Percentiles rank a stretch among this genome's conserved stretches.
These are phyloP conservation scores for Drosophila littoralis DNA, from an alignment of 1,140 invertebrate species.

Conservation along the genomic window DNA sequence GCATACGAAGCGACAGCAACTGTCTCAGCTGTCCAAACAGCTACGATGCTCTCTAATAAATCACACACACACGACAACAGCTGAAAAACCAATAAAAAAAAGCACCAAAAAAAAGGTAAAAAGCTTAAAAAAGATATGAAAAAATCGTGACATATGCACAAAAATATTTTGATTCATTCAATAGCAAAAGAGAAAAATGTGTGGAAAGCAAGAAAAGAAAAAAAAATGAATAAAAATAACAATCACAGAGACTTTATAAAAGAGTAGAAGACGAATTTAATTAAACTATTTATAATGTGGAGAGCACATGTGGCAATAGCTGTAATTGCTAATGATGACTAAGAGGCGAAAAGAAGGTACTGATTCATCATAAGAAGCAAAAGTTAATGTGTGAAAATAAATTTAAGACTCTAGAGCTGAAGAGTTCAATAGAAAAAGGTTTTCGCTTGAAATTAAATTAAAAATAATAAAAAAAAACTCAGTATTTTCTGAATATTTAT, in stretches of 20 bases:
- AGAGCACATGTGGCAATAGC: conserved; percentile 2
- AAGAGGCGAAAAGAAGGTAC: not conserved
- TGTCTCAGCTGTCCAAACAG: conserved; percentile 46
- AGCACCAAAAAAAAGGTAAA: not conserved
- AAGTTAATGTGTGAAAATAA: not conserved
- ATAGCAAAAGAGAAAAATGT: conserved; percentile 4
- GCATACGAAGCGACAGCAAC: conserved; percentile 12
- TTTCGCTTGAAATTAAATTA: too few relatives aligned
- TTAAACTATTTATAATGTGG: conserved; percentile 17
- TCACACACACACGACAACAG: not conserved
- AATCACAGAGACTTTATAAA: conserved; percentile 5
- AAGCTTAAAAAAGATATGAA: not conserved
- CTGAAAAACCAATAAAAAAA: conserved; percentile 9
- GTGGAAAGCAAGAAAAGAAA: not conserved
- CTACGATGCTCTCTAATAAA: conserved; percentile 21
- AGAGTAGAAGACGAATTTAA: conserved; percentile 23
- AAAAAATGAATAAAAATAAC: not conserved
- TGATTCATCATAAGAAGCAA: not conserved
- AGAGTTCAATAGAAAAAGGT: too few relatives aligned
- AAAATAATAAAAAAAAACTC: too few relatives aligned
- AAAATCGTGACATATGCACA: conserved; percentile 44
- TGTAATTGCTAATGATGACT: conserved; percentile 11
- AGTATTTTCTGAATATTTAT: too few relatives aligned
- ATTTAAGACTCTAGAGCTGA: too few relatives aligned
- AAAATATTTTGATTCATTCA: conserved; percentile 37